Evolutionary conservation across 2,797 vertebrate genomes (phyloP), one percentile per base, ranked within the genome.

Genomic region (Zenarchopterus dispar): DNA sequence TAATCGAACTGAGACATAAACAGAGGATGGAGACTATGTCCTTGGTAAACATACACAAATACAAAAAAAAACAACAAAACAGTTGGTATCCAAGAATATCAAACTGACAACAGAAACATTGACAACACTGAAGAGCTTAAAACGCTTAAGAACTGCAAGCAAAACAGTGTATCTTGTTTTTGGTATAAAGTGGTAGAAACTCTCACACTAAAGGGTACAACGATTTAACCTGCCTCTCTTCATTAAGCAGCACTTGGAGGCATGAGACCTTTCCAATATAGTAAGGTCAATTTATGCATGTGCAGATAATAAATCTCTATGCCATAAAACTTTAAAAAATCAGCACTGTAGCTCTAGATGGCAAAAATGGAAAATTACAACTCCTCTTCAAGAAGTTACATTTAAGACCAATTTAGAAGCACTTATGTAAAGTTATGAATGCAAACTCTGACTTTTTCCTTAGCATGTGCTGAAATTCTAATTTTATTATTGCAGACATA

Each of bases 41-140:
- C 15, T 60, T 46, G 21, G 33, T 36, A 62, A 41, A n/a, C 7
- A n/a, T n/a, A n/a, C n/a, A n/a, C n/a, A n/a, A n/a, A n/a, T n/a
- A n/a, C n/a, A n/a, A n/a, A n/a, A n/a, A n/a, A n/a, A n/a, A 16
- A 21, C 1, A 55, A 65, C 62, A 46, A 46, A 42, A 18, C 18
- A 6, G 8, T 24, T 23, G 9, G 43, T 24, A 42, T 49, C 33
- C 73, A 64, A 42, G 18, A 51, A 53, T 55, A 48, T 56, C 50
- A 64, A 50, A 63, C 23, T 50, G 22, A 7, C 22, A 28, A 36
- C 42, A 33, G 1, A 22, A 21, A 8, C 9, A 21, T 17, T 52
- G 26, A 10, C n/a, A 33, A 13, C 8, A 19, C 21, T 10, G 17
- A 19, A 33, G 50, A 33, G 50, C 50, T 52, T 11, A 52, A 62